These are phyloP conservation scores for Tachina fera DNA, from an alignment of 2,888 invertebrate genomes.

Conservation along the genomic window DNA sequence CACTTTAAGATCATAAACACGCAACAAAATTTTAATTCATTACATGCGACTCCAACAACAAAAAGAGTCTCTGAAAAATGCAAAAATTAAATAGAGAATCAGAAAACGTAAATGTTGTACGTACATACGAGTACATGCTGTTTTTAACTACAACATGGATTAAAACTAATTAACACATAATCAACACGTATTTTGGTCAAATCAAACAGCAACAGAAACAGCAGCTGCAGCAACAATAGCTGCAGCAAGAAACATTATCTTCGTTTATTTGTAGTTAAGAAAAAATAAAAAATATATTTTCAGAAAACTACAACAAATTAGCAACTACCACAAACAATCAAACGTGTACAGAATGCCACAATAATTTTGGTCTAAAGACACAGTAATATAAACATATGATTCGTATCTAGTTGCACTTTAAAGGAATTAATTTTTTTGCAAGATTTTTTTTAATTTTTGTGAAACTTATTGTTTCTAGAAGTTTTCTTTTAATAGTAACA, in stretches of 20 bases:
- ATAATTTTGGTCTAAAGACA: slow-evolving; percentile 51
- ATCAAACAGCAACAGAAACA: slow-evolving; percentile 48
- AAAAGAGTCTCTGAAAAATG: not conserved
- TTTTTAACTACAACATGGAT: slow-evolving; percentile 63
- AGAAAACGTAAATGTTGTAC: slow-evolving; percentile 52
- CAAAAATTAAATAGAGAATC: slow-evolving; percentile 45
- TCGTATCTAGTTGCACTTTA: not conserved
- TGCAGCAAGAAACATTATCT: slow-evolving; percentile 55
- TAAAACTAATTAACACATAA: slow-evolving; percentile 74
- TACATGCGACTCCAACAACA: slow-evolving; percentile 9
- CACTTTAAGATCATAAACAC: slow-evolving; percentile 62
- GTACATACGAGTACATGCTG: slow-evolving; percentile 29
- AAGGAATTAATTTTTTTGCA: slow-evolving; percentile 26
- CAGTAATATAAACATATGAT: slow-evolving; percentile 33
- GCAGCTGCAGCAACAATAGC: slow-evolving; percentile 12
- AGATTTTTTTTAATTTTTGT: not conserved
- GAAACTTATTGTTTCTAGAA: no score
- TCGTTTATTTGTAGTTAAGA: slow-evolving; percentile 32
- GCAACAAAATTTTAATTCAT: slow-evolving; percentile 57
- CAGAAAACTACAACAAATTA: slow-evolving; percentile 64
- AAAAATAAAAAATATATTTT: not conserved
- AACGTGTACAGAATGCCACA: slow-evolving; percentile 66
- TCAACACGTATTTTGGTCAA: slow-evolving; percentile 72
- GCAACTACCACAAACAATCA: slow-evolving; percentile 63
- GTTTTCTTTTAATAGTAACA: no score